phyloP scores from a whole-genome alignment of 2,113 vertebrate genomes.

The Ameiurus melas region DNA sequence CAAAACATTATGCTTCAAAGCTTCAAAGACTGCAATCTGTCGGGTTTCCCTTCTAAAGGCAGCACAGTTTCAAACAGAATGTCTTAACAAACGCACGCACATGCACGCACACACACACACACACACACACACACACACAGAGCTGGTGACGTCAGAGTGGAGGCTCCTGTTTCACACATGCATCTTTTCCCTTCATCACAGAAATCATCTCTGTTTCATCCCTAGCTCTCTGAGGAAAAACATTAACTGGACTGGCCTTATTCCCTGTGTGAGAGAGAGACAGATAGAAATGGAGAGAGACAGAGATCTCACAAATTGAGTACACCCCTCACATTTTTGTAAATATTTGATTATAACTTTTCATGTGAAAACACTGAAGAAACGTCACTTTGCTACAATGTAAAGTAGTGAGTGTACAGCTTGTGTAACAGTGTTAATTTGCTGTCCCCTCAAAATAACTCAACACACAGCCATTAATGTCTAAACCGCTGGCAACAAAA shows the following conservation, averaged over 20 bases:
- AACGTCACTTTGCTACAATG: too few relatives aligned
- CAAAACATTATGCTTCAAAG: background rate
- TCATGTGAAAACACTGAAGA: too few relatives aligned
- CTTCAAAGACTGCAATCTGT: slow-evolving; percentile 48
- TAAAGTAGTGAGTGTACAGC: too few relatives aligned
- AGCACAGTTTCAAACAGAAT: slow-evolving; percentile 67
- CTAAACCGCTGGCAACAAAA: too few relatives aligned
- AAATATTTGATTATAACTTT: too few relatives aligned
- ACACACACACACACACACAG: slow-evolving; percentile 22
- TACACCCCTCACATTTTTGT: too few relatives aligned
- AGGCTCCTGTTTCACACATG: slow-evolving; percentile 31
- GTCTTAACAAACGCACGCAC: slow-evolving; percentile 51
- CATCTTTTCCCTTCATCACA: slow-evolving; percentile 54
- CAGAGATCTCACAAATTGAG: background rate
- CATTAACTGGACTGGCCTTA: slow-evolving; percentile 63
- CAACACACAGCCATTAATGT: too few relatives aligned
- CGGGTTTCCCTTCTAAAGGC: slow-evolving; percentile 42
- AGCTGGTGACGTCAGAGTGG: slow-evolving; percentile 60
- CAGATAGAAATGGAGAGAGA: slow-evolving; percentile 4
- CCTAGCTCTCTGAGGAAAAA: slow-evolving; percentile 32
- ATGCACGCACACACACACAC: slow-evolving; percentile 35
- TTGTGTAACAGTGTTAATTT: too few relatives aligned
- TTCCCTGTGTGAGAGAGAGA: slow-evolving; percentile 41
- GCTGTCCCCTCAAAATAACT: too few relatives aligned
- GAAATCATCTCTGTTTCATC: slow-evolving; percentile 25